Conservation (phyloP, 2,888 invertebrate species). For the Camptogramma bilineatum region DNA sequence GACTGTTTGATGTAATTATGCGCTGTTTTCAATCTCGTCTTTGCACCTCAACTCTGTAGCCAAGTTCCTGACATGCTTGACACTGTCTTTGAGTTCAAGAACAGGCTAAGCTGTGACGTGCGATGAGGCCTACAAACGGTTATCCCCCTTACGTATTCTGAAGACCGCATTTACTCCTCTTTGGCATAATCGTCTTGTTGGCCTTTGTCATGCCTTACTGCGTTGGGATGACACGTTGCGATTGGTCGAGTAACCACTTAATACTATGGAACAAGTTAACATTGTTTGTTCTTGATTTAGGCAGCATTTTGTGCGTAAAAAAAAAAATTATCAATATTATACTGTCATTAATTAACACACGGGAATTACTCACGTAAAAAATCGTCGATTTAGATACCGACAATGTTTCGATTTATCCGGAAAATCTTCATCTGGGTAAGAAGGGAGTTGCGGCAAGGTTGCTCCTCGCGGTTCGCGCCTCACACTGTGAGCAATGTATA, state of each 20-base stretch:
- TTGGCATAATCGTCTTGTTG: slow-evolving; percentile 13
- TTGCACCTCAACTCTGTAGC: too few species aligned
- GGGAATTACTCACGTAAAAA: too few species aligned
- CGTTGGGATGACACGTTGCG: slow-evolving; percentile 5
- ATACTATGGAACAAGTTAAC: slow-evolving; percentile 4
- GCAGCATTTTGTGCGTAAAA: too few species aligned
- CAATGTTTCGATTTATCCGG: too few species aligned
- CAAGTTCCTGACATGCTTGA: slow-evolving; percentile 34
- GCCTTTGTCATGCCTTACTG: slow-evolving; percentile 16
- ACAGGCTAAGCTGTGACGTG: slow-evolving; percentile 25
- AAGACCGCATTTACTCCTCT: slow-evolving; percentile 12
- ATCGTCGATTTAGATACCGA: too few species aligned
- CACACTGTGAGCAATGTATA: too few species aligned
- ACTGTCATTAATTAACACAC: too few species aligned
- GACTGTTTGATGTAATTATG: not conserved
- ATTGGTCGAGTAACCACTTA: slow-evolving; percentile 15
- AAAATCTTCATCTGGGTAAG: too few species aligned
- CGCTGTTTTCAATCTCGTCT: not conserved
- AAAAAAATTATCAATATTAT: too few species aligned
- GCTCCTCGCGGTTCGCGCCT: too few species aligned
- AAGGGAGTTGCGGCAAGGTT: too few species aligned
- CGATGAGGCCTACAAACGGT: slow-evolving; percentile 18
- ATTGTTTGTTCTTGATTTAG: not conserved
- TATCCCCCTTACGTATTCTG: slow-evolving; percentile 22
- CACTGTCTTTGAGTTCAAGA: slow-evolving; percentile 37